These are phyloP conservation scores for Tetranychus urticae DNA, from an alignment of 1,140 invertebrate genomes.

Conservation along the genomic window DNA sequence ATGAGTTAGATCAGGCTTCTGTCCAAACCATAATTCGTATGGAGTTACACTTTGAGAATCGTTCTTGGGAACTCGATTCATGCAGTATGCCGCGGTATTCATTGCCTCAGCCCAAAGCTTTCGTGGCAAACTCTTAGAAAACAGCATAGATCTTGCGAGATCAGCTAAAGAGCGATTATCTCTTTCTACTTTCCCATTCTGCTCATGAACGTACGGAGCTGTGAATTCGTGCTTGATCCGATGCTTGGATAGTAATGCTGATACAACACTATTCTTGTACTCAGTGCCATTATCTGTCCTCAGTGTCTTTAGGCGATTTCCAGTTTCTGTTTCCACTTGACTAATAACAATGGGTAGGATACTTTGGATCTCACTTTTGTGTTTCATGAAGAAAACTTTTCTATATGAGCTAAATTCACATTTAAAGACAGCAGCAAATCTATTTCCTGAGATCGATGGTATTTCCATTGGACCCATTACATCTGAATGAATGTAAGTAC, in stretches of 20 bases:
- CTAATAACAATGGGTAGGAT: neutral
- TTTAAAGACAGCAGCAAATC: neutral
- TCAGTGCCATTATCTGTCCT: constrained; percentile 2
- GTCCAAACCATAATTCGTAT: neutral
- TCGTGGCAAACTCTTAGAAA: neutral
- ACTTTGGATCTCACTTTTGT: neutral
- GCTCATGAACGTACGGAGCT: neutral
- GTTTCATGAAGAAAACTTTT: neutral
- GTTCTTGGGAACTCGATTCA: constrained; percentile 2
- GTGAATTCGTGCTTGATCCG: constrained; percentile 5
- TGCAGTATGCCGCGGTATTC: constrained; percentile 1
- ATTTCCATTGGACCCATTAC: neutral
- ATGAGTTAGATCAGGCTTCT: neutral
- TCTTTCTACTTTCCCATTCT: neutral
- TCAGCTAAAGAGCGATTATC: constrained; percentile 4
- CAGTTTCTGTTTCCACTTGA: neutral
- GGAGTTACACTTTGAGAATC: neutral
- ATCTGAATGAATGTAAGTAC: neutral
- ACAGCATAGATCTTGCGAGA: constrained; percentile 6
- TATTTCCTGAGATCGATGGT: neutral
- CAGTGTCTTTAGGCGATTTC: neutral
- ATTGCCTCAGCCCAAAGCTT: no score
- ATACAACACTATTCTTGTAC: neutral
- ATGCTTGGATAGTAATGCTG: neutral
- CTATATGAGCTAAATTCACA: neutral